Base-by-base conservation (phyloP, 2,797 vertebrate genomes). In the Choloepus didactylus region DNA sequence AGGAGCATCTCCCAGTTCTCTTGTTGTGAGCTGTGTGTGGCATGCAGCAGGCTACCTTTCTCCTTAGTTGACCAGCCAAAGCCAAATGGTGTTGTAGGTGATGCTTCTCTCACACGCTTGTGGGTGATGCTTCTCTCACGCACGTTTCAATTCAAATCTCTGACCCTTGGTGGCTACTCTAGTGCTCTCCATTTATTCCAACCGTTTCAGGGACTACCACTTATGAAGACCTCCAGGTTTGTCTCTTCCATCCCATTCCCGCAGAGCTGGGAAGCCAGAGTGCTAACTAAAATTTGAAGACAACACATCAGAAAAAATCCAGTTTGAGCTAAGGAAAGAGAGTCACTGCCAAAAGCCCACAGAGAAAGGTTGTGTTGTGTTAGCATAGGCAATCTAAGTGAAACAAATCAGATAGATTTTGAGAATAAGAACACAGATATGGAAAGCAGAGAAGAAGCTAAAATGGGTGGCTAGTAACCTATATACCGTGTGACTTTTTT, bases 401-500 rank as follows among this genome's bases (percentile, higher is more conserved):
- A 56, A 35, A 9, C 3, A 0, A 18, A 67, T 14, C 46, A 69
- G 27, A 7, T 7, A 5, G 6, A 8, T 27, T 12, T 12, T 0
- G 59, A 38, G 5, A 0, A 2, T 21, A 9, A 1, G 31, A 14
- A 5, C 35, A 1, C 11, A 54, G 2, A 35, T 56, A 64, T 76
- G n/a, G 15, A 3, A n/a, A 49, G 9, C 3, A 19, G 11, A 3
- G 12, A 27, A 69, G 51, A 49, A 8, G 12, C 4, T 0, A 18
- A 14, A 31, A 9, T 35, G 2, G 1, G 5, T 1, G 41, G 18
- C 51, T 54, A 15, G 51, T 54, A 56, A 56, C 54, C 25, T 31
- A 7, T 2, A 4, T 1, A 16, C 0, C 0, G 0, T 46, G 62
- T 46, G 62, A 10, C 21, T 54, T 54, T 54, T 15, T 15, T 15